Conservation (phyloP, 2,888 invertebrate species). For the Hoplodrina ambigua region DNA sequence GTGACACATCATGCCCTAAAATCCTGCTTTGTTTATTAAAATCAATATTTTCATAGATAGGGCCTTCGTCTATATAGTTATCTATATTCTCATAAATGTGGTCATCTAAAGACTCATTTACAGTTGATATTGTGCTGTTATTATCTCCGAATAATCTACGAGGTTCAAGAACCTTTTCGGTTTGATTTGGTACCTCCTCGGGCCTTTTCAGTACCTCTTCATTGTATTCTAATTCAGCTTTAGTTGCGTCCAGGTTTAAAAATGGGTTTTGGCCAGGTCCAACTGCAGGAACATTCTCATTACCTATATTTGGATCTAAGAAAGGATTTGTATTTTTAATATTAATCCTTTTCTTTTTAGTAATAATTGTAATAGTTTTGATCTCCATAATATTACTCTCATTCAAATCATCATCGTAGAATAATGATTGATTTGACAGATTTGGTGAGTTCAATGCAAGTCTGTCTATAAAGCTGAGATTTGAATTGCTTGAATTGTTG, state of each 20-base stretch:
- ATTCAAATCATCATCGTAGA: slow-evolving; percentile 87
- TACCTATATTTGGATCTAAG: slow-evolving; percentile 77
- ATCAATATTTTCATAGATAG: slow-evolving; percentile 84
- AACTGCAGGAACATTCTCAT: slow-evolving; percentile 56
- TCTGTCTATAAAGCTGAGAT: slow-evolving; percentile 86
- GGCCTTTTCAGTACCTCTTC: slow-evolving; percentile 71
- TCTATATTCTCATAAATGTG: slow-evolving; percentile 86
- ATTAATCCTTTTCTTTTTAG: slow-evolving; percentile 80
- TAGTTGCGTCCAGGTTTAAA: slow-evolving; percentile 64
- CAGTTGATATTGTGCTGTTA: slow-evolving; percentile 86
- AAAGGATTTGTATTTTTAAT: slow-evolving; percentile 86
- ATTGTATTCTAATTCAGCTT: slow-evolving; percentile 79
- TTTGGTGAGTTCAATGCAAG: slow-evolving; percentile 84
- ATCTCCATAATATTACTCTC: slow-evolving; percentile 90
- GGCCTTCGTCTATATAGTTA: slow-evolving; percentile 80
- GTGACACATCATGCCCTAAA: slow-evolving; percentile 86
- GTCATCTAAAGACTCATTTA: slow-evolving; percentile 79
- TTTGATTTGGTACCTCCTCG: slow-evolving; percentile 48
- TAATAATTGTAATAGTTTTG: slow-evolving; percentile 87
- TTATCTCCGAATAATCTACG: slow-evolving; percentile 83
- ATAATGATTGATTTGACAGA: slow-evolving; percentile 82
- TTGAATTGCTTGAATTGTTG: slow-evolving; percentile 80
- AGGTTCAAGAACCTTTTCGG: slow-evolving; percentile 74
- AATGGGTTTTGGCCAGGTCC: slow-evolving; percentile 78
- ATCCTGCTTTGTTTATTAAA: slow-evolving; percentile 88